phyloP scores from a whole-genome alignment of 2,888 invertebrate genomes.

The Calameuta filiformis region DNA sequence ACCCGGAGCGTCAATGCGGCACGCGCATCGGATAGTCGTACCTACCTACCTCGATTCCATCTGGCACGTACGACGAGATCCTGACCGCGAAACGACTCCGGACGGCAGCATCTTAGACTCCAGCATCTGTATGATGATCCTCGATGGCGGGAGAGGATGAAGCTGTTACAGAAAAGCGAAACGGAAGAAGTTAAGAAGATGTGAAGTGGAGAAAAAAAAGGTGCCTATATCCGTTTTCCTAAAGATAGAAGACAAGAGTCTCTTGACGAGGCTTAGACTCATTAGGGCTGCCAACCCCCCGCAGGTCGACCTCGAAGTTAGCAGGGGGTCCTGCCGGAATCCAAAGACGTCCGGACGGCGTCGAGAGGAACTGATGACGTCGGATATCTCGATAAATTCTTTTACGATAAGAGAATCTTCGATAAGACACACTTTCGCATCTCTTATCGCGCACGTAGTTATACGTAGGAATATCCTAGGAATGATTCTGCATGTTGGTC shows the following conservation, averaged over 20 bases:
- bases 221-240: not conserved
- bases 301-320: conserved; percentile 52
- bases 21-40: conserved; percentile 1
- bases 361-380: conserved; percentile 5
- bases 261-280: conserved; percentile 48
- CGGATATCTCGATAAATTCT: not conserved
- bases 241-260: not conserved
- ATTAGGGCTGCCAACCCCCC: conserved; percentile 60
- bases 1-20: conserved; percentile 13
- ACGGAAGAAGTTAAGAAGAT: not conserved
- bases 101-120: not conserved
- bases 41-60: not conserved
- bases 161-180: not conserved
- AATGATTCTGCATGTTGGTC: not conserved
- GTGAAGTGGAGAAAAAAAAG: not conserved
- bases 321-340: conserved; percentile 48
- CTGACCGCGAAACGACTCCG: not conserved
- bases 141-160: not conserved
- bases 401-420: not conserved
- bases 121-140: not conserved
- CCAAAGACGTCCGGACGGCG: conserved; percentile 38
- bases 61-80: not conserved
- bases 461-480: not conserved
- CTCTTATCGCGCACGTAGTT: not conserved
- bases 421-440: not conserved